Base-by-base conservation (phyloP, 2,797 vertebrate genomes). In the Heterohyrax brucei region DNA sequence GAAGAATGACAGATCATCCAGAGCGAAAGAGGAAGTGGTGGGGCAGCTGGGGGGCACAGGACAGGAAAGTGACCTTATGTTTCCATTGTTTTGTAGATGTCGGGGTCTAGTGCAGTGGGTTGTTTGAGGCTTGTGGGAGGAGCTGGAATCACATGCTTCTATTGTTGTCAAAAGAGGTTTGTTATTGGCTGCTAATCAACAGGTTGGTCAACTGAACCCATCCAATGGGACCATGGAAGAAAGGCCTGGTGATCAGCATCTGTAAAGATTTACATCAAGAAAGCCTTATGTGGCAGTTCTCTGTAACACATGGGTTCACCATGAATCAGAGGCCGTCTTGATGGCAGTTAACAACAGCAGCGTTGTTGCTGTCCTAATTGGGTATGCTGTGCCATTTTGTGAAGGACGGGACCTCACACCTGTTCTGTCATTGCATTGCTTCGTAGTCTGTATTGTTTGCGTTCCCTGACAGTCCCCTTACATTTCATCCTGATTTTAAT, bases 1-100 rank as follows among this genome's bases (percentile, higher is more conserved):
- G 97, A 97, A 97, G 95, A 76, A 95, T 85, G 64, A 0, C 93
- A 44, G 0, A 2, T 14, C 86, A 97, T 33, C 48, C 84, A n/a
- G 88, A 78, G 93, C 93, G 94, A 95, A 97, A 97, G 96, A 96
- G 95, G 97, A 97, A 98, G 95, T 94, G 91, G 80, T 93, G 87
- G 89, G 96, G 95, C 79, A 76, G 73, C 81, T 22, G 82, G 70
- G 59, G 77, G 62, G 28, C 94, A 84, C 7, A 26, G 93, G 80
- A 70, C 87, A 68, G 89, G 70, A 97, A 93, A 94, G 78, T 72
- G 89, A 91, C 66, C 95, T 87, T 95, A 56, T 46, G 24, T 95
- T 97, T 93, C 91, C 83, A 70, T 91, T 94, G 95, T 75, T 97
- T 92, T 72, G 48, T 18, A 56, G 75, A 79, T 93, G 87, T 53